These are phyloP conservation scores for Delichon dasypus DNA, from an alignment of 2,797 vertebrate genomes.

Conservation along the genomic window DNA sequence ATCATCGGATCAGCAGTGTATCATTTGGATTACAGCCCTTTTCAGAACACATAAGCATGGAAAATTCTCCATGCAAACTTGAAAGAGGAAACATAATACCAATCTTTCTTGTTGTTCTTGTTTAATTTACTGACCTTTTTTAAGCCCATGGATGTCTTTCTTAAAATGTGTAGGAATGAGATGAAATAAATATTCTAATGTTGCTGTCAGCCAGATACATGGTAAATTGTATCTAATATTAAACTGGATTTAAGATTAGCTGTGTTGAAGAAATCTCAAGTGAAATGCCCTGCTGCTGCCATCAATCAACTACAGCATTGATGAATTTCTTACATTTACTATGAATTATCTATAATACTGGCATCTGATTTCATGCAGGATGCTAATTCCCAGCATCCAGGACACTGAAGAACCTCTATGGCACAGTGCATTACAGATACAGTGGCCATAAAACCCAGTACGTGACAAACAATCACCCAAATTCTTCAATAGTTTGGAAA, in stretches of 20 bases:
- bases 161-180: not conserved
- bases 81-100: constrained; percentile 16
- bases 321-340: not conserved
- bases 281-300: constrained; percentile 1
- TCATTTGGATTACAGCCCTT: constrained; percentile 28
- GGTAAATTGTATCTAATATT: constrained; percentile 21
- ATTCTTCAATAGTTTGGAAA: not conserved
- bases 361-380: not conserved
- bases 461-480: not conserved
- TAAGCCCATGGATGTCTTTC: not conserved
- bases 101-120: constrained; percentile 7
- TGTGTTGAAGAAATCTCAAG: constrained; percentile 2
- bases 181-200: constrained; percentile 35
- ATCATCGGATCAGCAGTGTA: not conserved
- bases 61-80: constrained; percentile 33
- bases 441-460: not conserved
- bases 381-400: not conserved
- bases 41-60: not conserved
- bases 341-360: not conserved
- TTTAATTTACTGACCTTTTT: constrained; percentile 48
- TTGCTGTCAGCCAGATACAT: not conserved
- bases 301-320: not conserved
- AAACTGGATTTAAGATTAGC: constrained; percentile 19
- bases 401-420: not conserved
- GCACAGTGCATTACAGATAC: not conserved